These are phyloP conservation scores for Anneissia japonica DNA, from an alignment of 35 echinoderm and acorn worm genomes.

Conservation along the genomic window DNA sequence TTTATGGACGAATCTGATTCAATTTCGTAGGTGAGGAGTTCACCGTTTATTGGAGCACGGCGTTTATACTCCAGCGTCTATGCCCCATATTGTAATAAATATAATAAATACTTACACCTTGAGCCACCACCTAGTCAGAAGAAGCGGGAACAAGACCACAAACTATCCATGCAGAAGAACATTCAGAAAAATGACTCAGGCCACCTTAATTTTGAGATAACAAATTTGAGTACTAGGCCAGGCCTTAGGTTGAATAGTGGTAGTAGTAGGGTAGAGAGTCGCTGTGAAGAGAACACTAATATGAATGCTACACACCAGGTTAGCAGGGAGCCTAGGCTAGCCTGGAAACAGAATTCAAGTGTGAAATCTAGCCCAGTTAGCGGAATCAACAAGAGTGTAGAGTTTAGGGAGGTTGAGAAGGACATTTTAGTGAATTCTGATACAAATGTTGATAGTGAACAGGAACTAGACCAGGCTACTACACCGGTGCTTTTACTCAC, in stretches of 20 bases:
- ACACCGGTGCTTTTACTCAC: neutral
- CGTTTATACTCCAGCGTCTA: neutral
- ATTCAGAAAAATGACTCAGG: neutral
- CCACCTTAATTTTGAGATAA: neutral
- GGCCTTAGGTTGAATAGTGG: neutral
- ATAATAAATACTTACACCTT: slow-evolving; percentile 62
- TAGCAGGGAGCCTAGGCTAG: neutral
- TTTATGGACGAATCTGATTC: too few species aligned
- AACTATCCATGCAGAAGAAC: neutral
- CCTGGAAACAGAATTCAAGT: neutral
- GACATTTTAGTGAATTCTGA: neutral
- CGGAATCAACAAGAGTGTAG: neutral
- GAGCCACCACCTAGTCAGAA: slow-evolving; percentile 59
- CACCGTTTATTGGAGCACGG: neutral
- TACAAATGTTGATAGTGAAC: neutral
- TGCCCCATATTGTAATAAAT: slow-evolving; percentile 29
- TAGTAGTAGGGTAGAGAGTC: neutral
- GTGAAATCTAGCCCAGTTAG: neutral
- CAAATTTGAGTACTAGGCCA: neutral
- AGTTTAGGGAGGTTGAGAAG: neutral
- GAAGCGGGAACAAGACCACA: neutral
- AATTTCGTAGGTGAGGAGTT: neutral
- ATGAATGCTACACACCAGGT: neutral
- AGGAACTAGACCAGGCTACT: neutral
- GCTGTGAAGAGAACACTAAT: neutral